These are phyloP conservation scores for Enteromius afrohamiltoni DNA, from an alignment of 2,797 vertebrate genomes.

Conservation along the genomic window DNA sequence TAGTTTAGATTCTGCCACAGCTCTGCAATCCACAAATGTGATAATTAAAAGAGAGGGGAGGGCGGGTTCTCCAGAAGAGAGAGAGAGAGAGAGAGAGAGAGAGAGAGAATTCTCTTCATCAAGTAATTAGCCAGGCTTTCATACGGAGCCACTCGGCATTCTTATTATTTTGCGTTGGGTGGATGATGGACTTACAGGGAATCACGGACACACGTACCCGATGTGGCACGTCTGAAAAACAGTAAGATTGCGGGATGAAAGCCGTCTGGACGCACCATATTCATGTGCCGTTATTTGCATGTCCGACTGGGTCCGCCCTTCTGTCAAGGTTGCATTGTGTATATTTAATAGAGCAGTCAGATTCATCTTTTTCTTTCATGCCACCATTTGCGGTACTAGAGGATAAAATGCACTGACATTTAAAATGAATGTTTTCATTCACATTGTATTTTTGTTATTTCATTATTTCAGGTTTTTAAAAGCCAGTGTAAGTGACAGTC, in stretches of 20 bases:
- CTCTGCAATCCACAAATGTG: slow-evolving; percentile 51
- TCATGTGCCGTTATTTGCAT: slow-evolving; percentile 40
- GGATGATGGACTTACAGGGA: slow-evolving; percentile 78
- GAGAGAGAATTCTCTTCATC: slow-evolving; percentile 75
- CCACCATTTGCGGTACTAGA: background rate
- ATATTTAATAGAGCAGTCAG: background rate
- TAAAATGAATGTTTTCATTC: slow-evolving; percentile 2
- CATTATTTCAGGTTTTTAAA: background rate
- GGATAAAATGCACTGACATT: slow-evolving; percentile 11
- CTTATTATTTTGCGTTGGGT: slow-evolving; percentile 86
- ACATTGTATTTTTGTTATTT: background rate
- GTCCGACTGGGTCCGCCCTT: slow-evolving; percentile 62
- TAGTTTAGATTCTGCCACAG: slow-evolving; percentile 31
- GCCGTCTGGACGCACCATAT: slow-evolving; percentile 12
- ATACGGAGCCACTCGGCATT: slow-evolving; percentile 14
- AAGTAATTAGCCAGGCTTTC: slow-evolving; percentile 69
- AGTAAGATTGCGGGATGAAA: slow-evolving; percentile 42
- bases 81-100: slow-evolving; percentile 69
- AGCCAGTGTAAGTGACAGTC: background rate
- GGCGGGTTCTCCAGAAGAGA: slow-evolving; percentile 66
- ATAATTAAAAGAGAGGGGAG: slow-evolving; percentile 64
- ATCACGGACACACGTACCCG: slow-evolving; percentile 69
- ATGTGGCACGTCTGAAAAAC: slow-evolving; percentile 45
- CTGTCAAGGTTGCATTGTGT: slow-evolving; percentile 25
- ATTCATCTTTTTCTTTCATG: slow-evolving; percentile 7